Conservation (phyloP, 2,113 vertebrate genomes). For the Philantomba maxwellii region DNA sequence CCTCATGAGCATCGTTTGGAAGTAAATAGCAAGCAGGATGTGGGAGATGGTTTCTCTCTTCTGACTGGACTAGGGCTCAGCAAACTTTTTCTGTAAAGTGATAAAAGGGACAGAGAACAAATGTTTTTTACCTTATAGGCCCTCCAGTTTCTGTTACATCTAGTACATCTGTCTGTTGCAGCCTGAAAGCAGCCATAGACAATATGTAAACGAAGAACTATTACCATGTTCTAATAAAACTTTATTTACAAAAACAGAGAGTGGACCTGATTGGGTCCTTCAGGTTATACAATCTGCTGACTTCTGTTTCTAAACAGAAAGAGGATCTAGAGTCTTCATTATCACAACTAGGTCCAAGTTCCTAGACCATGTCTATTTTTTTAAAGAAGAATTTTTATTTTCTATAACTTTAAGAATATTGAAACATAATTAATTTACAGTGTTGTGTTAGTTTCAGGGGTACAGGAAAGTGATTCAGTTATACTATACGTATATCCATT, state of each 20-base stretch:
- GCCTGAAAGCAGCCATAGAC: neutral
- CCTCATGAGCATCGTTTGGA: neutral
- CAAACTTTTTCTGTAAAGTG: neutral
- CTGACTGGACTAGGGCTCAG: neutral
- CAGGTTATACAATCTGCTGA: neutral
- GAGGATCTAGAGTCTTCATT: neutral
- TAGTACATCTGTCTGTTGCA: neutral
- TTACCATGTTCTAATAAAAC: slow-evolving; percentile 29
- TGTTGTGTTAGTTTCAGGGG: neutral
- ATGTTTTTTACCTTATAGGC: neutral
- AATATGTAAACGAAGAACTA: neutral
- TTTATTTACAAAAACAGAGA: slow-evolving; percentile 32
- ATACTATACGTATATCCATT: neutral
- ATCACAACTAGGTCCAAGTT: neutral
- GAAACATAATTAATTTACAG: neutral
- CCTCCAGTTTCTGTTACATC: neutral
- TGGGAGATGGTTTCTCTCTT: slow-evolving; percentile 20
- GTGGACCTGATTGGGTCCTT: neutral
- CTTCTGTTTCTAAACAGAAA: neutral
- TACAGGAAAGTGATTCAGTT: neutral
- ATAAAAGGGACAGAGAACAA: neutral
- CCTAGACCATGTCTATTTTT: neutral
- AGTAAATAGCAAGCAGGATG: slow-evolving; percentile 29
- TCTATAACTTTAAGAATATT: neutral
- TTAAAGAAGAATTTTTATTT: neutral